Base-by-base conservation (phyloP, 2,888 invertebrate genomes). In the Himalopsyche anomala region DNA sequence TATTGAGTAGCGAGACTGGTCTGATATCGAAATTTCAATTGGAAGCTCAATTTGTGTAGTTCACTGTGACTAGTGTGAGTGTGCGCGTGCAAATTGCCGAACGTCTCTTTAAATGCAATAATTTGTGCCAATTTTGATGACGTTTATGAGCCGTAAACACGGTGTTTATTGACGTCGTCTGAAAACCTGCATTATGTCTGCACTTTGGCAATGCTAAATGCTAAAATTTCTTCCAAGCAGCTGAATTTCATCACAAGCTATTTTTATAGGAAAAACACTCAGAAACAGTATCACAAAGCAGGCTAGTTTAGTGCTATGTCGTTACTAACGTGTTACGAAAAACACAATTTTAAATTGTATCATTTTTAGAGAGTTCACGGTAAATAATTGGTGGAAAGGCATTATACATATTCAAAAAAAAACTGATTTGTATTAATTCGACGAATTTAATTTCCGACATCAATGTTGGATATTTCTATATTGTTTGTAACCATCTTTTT, bases 41-140 rank as follows among this genome's bases (percentile, higher is more conserved):
- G 62, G 28, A 62, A 62, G n/a, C 62, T 28, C 62, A 62, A 62
- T 62, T 62, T 11, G 28, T 19, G 11, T 62, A 9, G 28, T 11
- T 11, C 2, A 19, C 28, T 19, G 19, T 28, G 19, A 9, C 62
- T 0, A 62, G 19, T 51, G 15, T 15, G 51, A 51, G 4, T 51
- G 15, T 15, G 51, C 51, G 51, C 62, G 11, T 62, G 62, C 19
- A 62, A 62, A 15, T 62, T 62, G 62, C 28, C 62, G 62, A 62
- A 8, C 9, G 62, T 28, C 62, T 62, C 62, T n/a, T 51, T 19
- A 62, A 19, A 62, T 28, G 19, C n/a, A 62, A 62, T 62, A 62
- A 62, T 62, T 62, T 62, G 62, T 62, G 62, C 62, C 62, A 62
- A 62, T 62, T 62, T 62, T 62, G 19, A 62, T 62, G 62, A 62